These are phyloP conservation scores for Allenopithecus nigroviridis DNA, from an alignment of 2,797 vertebrate species.

Conservation along the genomic window DNA sequence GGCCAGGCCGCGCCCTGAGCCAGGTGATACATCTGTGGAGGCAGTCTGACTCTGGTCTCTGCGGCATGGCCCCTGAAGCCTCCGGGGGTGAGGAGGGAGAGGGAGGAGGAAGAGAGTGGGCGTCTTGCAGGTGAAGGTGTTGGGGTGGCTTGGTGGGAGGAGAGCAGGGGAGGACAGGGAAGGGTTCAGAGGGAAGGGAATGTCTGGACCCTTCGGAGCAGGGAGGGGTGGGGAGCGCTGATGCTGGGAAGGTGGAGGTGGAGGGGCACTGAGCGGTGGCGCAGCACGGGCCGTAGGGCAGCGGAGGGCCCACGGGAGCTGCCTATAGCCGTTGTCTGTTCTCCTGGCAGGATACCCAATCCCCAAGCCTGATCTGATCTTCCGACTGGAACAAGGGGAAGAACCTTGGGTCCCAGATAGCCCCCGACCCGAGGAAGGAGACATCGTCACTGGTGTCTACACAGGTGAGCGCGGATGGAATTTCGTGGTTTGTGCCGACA, in stretches of 20 bases:
- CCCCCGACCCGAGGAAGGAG: constrained; percentile 66
- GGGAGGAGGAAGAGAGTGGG: background rate
- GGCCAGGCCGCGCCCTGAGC: background rate
- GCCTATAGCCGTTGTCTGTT: background rate
- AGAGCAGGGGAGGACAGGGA: background rate
- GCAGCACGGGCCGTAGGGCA: too few species aligned
- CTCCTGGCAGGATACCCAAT: constrained; percentile 70
- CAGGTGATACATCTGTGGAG: background rate
- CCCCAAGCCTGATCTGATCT: constrained; percentile 76
- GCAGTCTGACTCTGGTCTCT: background rate
- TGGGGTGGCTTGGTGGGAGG: background rate
- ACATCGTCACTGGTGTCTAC: constrained; percentile 73
- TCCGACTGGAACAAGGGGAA: constrained; percentile 69
- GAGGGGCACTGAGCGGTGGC: background rate
- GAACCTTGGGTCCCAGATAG: constrained; percentile 74
- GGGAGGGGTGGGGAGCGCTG: background rate
- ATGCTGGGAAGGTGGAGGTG: background rate
- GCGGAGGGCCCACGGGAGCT: background rate
- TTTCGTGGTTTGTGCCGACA: background rate
- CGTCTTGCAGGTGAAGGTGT: background rate
- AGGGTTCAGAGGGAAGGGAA: background rate
- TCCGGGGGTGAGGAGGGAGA: background rate
- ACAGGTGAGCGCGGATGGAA: constrained; percentile 58
- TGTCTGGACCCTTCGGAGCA: background rate
- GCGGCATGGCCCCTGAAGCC: background rate